Conservation (phyloP, 2,113 vertebrate genomes). For the Hippocampus zosterae region DNA sequence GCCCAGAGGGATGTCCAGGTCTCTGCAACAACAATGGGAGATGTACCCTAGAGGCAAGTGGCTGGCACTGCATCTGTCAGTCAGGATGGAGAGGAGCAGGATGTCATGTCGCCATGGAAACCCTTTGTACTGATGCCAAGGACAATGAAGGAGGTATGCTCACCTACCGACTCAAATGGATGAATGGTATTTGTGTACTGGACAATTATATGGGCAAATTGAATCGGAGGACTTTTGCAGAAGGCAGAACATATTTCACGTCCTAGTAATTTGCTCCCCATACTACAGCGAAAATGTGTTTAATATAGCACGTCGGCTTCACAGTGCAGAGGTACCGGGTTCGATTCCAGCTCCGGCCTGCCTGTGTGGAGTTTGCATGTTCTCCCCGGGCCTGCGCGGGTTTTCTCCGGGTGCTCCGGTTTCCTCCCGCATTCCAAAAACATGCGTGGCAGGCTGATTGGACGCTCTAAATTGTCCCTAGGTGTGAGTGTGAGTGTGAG, state of each 20-base stretch:
- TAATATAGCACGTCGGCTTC: too few relatives aligned
- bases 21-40: conserved; percentile 98
- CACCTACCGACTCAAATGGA: neutral
- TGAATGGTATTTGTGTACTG: neutral
- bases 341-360: too few relatives aligned
- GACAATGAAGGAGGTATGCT: conserved; percentile 95
- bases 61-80: conserved; percentile 98
- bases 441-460: too few relatives aligned
- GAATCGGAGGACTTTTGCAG: neutral
- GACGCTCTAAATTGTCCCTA: too few relatives aligned
- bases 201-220: neutral
- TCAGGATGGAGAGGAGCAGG: conserved; percentile 93
- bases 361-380: too few relatives aligned
- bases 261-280: neutral
- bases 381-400: too few relatives aligned
- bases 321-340: too few relatives aligned
- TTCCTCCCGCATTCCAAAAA: too few relatives aligned
- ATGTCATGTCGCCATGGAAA: conserved; percentile 98
- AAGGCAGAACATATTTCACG: neutral
- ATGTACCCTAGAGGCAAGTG: conserved; percentile 93
- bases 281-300: neutral
- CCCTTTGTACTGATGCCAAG: conserved; percentile 90
- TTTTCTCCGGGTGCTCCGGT: too few relatives aligned
- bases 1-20: conserved; percentile 94
- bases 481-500: too few relatives aligned